These are phyloP conservation scores for Eulacestoma nigropectus DNA, from an alignment of 2,113 vertebrate species.

Conservation along the genomic window DNA sequence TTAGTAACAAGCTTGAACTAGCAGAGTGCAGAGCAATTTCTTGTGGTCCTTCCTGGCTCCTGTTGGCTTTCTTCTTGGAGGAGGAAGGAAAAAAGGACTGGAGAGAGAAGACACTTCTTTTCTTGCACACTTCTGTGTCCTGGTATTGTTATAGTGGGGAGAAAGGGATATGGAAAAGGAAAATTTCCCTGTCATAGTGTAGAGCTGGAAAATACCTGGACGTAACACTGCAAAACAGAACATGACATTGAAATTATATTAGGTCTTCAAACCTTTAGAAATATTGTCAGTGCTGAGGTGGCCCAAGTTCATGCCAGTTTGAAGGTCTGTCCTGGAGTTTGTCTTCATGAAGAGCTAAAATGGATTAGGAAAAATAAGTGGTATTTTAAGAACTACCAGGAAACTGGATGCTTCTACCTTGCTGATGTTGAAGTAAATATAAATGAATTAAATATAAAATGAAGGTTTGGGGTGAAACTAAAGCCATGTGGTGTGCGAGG, in stretches of 20 bases:
- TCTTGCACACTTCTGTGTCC: neutral
- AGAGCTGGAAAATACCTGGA: neutral
- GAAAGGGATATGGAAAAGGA: neutral
- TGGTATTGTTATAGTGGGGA: neutral
- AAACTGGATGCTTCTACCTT: neutral
- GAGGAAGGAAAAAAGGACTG: neutral
- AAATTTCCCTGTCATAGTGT: neutral
- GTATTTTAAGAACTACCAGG: neutral
- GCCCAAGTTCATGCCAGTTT: neutral
- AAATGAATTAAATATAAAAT: accelerated
- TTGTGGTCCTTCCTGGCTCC: neutral
- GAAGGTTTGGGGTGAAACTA: neutral
- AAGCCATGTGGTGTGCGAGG: neutral
- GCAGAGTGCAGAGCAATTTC: neutral
- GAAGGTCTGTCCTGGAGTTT: neutral
- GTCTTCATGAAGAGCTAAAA: neutral
- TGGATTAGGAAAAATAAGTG: neutral
- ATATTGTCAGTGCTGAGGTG: neutral
- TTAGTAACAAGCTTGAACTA: neutral
- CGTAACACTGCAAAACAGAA: neutral
- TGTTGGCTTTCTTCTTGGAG: neutral
- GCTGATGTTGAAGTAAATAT: neutral
- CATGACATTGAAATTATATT: neutral
- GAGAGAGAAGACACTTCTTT: neutral
- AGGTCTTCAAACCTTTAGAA: neutral